Base-by-base conservation (phyloP, 2,888 invertebrate species). In the Macrosoma leucophasiata region DNA sequence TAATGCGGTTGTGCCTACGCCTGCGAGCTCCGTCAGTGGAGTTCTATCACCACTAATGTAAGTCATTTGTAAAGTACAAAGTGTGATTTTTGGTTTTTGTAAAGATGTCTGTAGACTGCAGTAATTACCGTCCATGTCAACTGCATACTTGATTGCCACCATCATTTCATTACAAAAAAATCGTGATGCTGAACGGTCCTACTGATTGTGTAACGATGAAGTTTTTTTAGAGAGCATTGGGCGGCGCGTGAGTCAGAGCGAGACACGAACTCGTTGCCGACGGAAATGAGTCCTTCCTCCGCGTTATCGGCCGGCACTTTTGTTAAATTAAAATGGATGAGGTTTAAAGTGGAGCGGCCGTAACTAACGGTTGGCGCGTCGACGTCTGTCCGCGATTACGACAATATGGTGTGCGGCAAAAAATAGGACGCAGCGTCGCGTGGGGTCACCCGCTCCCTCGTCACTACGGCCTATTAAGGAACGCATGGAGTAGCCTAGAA, bases 321-420 rank as follows among this genome's bases (percentile, higher is more conserved):
- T 77, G 74, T 71, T 82, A 76, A 78, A 84, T 84, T 84, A 81
- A 74, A 81, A 84, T 81, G 77, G 79, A 84, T 79, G 82, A 81
- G 76, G 72, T 75, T 78, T 82, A 79, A 82, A 84, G 78, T 84
- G 82, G 81, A 69, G 71, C 74, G 70, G 66, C 68, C 69, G 68
- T 78, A 79, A 78, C 77, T 77, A 73, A 77, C 77, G 62, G 79
- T 77, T 77, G 74, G 62, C 63, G 67, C 59, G 71, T 55, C 67
- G 62, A 51, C 69, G 71, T 62, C 63, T 65, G 67, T 58, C 55
- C 56, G 57, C 68, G 64, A 68, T 72, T 65, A 69, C 59, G 58
- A 52, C 67, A 62, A 69, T 66, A 62, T 67, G 58, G 52, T 46
- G 48, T 54, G 53, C 56, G 52, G 57, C 56, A 62, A 55, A 58